Base-by-base conservation (phyloP, 2,888 invertebrate species). In the Stegophylla sp. region DNA sequence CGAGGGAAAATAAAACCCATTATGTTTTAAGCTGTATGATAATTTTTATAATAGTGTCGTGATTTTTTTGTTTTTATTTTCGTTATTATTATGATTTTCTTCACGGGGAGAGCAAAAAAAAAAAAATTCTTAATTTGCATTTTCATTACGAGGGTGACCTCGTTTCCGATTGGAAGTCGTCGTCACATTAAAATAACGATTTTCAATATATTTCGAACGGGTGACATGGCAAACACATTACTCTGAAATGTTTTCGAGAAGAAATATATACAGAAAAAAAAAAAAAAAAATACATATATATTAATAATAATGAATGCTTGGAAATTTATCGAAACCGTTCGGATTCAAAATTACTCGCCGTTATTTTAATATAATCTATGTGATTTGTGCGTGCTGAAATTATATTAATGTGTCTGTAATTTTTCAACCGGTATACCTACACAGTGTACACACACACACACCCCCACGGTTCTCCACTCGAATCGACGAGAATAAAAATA, bases 101-200 rank as follows among this genome's bases (percentile, higher is more conserved):
- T 34, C 20, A 41, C 34, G 34, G 41, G 53, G 9, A 4, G 23
- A 0, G 17, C 5, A 20, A n/a, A n/a, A n/a, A 53, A 53, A 53
- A 34, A 71, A 71, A 28, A 48, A 41, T 15, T 71, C 53, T 41
- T 71, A 41, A 71, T 71, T 71, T 71, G 34, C 71, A 71, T 71
- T 53, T 53, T 71, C 71, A 71, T 71, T 71, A 53, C 15, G 53
- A 28, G 26, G 28, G n/a, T 69, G 69, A 69, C 69, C 28, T 53
- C 20, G 34, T 71, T 71, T 71, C 53, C 34, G 53, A 63, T 63
- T 63, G 34, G 34, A 20, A 53, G 51, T 53, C 15, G 51, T 53
- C 15, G 34, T 71, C 71, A 34, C 53, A 13, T 34, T 34, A 71
- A 34, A 34, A 71, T 71, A 41, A 71, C 34, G 34, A 71, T 71